Evolutionary conservation across 2,888 invertebrate species (phyloP).

Genomic region (Bhutanitis thaidina): DNA sequence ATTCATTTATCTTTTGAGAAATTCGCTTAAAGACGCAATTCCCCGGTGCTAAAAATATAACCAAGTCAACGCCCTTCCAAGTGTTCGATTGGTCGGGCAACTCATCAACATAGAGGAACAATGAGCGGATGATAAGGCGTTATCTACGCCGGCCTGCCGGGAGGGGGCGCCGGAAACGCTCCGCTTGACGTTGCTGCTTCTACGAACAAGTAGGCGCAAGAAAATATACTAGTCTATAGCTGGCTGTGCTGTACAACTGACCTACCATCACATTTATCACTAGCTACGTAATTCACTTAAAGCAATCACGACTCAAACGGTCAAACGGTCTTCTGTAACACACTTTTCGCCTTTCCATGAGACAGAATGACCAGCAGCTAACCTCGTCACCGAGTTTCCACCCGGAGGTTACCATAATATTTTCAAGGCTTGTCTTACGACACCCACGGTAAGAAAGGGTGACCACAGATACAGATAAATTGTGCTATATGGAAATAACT

Average conservation of each 20-base stretch:
- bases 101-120: conserved; percentile 67
- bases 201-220: conserved; percentile 37
- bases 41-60: conserved; percentile 43
- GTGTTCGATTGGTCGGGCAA: conserved; percentile 51
- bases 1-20: neutral
- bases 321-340: too few species aligned
- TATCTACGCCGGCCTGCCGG: conserved; percentile 52
- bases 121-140: conserved; percentile 74
- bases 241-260: neutral
- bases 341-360: too few species aligned
- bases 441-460: too few species aligned
- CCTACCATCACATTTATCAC: neutral
- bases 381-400: too few species aligned
- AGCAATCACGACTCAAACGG: too few species aligned
- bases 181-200: conserved; percentile 54
- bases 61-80: conserved; percentile 54
- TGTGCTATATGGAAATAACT: too few species aligned
- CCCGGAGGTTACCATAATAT: too few species aligned
- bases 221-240: neutral
- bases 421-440: too few species aligned
- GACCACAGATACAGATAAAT: too few species aligned
- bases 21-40: neutral
- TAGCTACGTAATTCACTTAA: too few species aligned
- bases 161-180: conserved; percentile 57
- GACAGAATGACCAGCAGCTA: too few species aligned